These are phyloP conservation scores for Staurois parvus DNA, from an alignment of 2,797 vertebrate species.

Conservation along the genomic window DNA sequence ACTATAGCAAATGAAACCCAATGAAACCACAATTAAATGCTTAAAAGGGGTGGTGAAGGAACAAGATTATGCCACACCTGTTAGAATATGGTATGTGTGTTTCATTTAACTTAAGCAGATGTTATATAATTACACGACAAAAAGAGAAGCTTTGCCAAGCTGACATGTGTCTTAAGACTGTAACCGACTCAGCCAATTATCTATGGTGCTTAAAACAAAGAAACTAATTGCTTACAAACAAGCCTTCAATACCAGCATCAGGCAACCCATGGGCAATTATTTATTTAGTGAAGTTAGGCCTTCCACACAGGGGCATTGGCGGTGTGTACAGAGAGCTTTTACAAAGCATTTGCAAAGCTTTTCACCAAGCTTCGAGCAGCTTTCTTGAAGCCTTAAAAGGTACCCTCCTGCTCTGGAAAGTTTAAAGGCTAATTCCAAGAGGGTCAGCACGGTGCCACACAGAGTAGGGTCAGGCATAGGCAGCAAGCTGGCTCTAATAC, in stretches of 20 bases:
- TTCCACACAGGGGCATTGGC: no score
- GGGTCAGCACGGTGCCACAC: no score
- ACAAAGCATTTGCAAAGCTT: no score
- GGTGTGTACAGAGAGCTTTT: no score
- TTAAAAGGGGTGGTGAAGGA: slow-evolving; percentile 44
- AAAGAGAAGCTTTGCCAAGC: slow-evolving; percentile 33
- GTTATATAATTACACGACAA: slow-evolving; percentile 35
- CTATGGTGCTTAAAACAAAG: slow-evolving; percentile 15
- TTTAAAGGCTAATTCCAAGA: no score
- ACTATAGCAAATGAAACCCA: slow-evolving; percentile 43
- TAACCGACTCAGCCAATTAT: slow-evolving; percentile 34
- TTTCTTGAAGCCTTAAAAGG: no score
- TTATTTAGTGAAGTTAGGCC: no score
- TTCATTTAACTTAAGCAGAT: slow-evolving; percentile 20
- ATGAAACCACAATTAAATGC: slow-evolving; percentile 51
- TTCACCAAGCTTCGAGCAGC: no score
- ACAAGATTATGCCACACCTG: slow-evolving; percentile 59
- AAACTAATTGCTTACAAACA: slow-evolving; percentile 47
- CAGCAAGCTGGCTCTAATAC: no score
- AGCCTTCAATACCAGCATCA: neutral
- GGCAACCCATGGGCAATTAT: no score
- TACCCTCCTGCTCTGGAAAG: no score
- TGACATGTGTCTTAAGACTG: slow-evolving; percentile 22
- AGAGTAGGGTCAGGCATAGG: no score
- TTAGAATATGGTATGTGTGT: slow-evolving; percentile 30